These are phyloP conservation scores for Thera britannica DNA, from an alignment of 2,888 invertebrate species.

Conservation along the genomic window DNA sequence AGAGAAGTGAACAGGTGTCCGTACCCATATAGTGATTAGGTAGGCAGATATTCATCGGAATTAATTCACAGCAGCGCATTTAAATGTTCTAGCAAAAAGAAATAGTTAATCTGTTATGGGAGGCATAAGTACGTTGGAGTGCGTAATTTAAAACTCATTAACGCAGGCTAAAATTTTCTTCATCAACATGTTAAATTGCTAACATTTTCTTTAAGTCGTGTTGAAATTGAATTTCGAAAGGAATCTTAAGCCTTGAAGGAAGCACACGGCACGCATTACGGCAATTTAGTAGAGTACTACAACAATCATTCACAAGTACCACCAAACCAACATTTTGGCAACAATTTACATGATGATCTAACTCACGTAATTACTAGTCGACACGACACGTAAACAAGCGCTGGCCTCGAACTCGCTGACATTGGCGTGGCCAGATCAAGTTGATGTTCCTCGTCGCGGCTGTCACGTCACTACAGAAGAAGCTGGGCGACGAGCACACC, in stretches of 20 bases:
- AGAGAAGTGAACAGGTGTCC: no score
- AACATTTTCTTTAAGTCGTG: constrained; percentile 30
- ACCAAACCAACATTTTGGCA: constrained; percentile 59
- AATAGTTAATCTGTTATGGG: constrained; percentile 21
- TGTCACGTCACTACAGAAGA: constrained; percentile 31
- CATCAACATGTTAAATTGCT: constrained; percentile 22
- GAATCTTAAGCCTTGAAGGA: constrained; percentile 29
- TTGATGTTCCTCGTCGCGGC: constrained; percentile 49
- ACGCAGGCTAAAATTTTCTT: constrained; percentile 20
- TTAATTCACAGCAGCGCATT: constrained; percentile 30
- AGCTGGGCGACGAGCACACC: background rate
- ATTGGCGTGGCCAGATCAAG: constrained; percentile 58
- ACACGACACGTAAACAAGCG: constrained; percentile 66
- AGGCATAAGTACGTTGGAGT: background rate
- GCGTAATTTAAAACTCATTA: constrained; percentile 26
- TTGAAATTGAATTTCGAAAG: constrained; percentile 33
- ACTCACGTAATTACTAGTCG: constrained; percentile 55
- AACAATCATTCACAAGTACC: constrained; percentile 38
- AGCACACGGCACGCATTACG: constrained; percentile 20
- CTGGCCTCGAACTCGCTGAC: constrained; percentile 70
- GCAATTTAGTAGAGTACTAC: constrained; percentile 32
- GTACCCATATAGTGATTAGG: constrained; percentile 31
- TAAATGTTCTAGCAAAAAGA: constrained; percentile 19
- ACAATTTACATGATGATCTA: constrained; percentile 57
- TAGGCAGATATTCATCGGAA: constrained; percentile 31